Base-by-base conservation (phyloP, 2,113 vertebrate species). In the Atrichornis clamosus region DNA sequence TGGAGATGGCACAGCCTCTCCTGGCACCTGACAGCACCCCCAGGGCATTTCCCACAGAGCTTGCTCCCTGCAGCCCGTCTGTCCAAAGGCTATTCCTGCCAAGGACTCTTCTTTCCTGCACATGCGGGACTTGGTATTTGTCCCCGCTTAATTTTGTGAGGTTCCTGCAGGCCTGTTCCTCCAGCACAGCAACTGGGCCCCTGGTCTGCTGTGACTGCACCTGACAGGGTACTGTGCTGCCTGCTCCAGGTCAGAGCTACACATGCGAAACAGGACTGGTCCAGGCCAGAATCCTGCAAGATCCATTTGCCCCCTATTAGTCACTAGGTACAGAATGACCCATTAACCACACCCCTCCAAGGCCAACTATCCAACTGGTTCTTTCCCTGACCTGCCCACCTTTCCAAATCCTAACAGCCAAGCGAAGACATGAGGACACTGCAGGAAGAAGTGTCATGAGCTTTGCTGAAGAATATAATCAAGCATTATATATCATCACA, bases 401-500 rank as follows among this genome's bases (percentile, higher is more conserved):
- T n/a, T 52, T 7, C 76, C 37, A 72, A 91, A 73, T 19, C 15
- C 5, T 15, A 69, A 79, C 0, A 0, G 68, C n/a, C n/a, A 35
- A 58, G 15, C 52, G 85, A 41, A 67, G 32, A 52, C 39, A 60
- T 1, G 23, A 72, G 4, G 11, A 33, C 39, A 24, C 21, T 30
- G 27, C 20, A 90, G 26, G 9, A 42, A 49, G 49, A 62, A 84
- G 14, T 0, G 1, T 30, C 46, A 74, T 50, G 74, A 49, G 46
- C 13, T 89, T 42, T 91, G 21, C 42, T 63, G 42, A 67, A 15
- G 10, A 60, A 39, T 20, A 59, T 3, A 6, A 60, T 30, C 49
- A 60, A 35, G 44, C 55, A 79, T 65, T 52, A 52, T 1, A 0
- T 9, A 58, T 10, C 11, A 55, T 35, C 46, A 73, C 9, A 68